A percentile compares a stretch with the other conserved stretches of the same genome.
phyloP scores from a whole-genome alignment of 2,888 invertebrate species.

The Drosophila formosana region DNA sequence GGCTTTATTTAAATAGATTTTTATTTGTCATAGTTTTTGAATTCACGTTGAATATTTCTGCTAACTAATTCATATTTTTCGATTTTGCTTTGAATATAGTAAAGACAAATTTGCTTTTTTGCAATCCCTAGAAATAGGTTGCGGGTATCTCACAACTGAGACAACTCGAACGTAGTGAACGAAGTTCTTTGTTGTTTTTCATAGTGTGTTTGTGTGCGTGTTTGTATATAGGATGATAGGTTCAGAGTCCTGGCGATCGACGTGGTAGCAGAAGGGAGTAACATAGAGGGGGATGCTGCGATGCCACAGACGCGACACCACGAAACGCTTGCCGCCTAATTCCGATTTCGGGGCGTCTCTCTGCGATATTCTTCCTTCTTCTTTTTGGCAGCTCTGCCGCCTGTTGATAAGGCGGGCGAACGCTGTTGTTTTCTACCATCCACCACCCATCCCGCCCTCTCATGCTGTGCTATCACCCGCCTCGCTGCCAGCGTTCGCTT shows the following conservation, averaged over 20 bases:
- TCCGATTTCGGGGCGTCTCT: conserved; percentile 52
- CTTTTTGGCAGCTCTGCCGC: conserved; percentile 57
- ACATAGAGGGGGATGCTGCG: not conserved
- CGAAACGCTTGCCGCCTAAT: conserved; percentile 49
- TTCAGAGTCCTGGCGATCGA: conserved; percentile 57
- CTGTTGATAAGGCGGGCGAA: conserved; percentile 58
- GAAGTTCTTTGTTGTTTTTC: no score
- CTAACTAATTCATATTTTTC: no score
- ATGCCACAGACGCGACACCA: conserved; percentile 23
- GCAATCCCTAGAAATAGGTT: no score
- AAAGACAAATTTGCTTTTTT: no score
- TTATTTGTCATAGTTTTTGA: no score
- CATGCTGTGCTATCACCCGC: not conserved
- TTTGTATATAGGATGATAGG: conserved; percentile 27
- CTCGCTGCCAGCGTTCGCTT: conserved; percentile 22
- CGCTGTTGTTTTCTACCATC: conserved; percentile 4
- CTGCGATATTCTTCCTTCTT: conserved; percentile 28
- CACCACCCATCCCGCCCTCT: not conserved
- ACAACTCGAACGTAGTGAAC: no score
- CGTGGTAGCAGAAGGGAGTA: conserved; percentile 15
- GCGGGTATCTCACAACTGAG: no score
- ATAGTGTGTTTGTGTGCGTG: conserved; percentile 8
- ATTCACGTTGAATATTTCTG: no score
- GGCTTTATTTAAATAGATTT: no score
- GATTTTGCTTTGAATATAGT: no score